These are phyloP conservation scores for Ridgeia piscesae DNA, from an alignment of 1,140 invertebrate species.

Conservation along the genomic window DNA sequence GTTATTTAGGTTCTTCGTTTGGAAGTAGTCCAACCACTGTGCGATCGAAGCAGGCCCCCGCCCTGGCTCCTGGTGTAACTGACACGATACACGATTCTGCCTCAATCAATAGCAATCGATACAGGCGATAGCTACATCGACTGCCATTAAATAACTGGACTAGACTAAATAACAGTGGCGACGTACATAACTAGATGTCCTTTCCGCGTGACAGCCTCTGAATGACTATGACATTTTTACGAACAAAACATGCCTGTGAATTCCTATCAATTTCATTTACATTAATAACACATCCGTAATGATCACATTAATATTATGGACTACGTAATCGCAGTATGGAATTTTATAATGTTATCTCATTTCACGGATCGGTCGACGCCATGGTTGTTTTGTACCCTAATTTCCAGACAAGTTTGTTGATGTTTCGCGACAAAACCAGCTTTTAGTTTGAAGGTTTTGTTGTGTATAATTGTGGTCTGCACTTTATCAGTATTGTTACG, in stretches of 20 bases:
- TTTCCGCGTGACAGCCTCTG: not conserved
- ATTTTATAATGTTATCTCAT: not conserved
- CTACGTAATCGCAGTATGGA: not conserved
- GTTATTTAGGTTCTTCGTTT: too few species aligned
- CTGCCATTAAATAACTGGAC: not conserved
- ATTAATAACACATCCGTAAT: not conserved
- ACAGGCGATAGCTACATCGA: not conserved
- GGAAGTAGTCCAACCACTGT: not conserved
- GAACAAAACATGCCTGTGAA: not conserved
- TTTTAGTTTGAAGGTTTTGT: too few species aligned
- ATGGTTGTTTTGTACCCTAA: too few species aligned
- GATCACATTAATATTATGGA: not conserved
- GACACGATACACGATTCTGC: not conserved
- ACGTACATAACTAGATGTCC: not conserved
- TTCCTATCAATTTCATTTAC: not conserved
- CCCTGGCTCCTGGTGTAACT: not conserved
- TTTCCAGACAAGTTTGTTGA: not conserved
- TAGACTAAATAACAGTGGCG: not conserved
- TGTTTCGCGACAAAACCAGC: not conserved
- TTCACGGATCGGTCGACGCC: too few species aligned
- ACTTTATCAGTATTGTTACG: too few species aligned
- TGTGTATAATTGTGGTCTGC: too few species aligned
- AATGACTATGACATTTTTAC: not conserved
- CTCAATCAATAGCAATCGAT: not conserved
- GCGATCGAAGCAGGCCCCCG: not conserved